Evolutionary conservation across 2,113 vertebrate species (phyloP), one percentile per base, ranked within the genome.

Genomic region (Willisornis vidua): DNA sequence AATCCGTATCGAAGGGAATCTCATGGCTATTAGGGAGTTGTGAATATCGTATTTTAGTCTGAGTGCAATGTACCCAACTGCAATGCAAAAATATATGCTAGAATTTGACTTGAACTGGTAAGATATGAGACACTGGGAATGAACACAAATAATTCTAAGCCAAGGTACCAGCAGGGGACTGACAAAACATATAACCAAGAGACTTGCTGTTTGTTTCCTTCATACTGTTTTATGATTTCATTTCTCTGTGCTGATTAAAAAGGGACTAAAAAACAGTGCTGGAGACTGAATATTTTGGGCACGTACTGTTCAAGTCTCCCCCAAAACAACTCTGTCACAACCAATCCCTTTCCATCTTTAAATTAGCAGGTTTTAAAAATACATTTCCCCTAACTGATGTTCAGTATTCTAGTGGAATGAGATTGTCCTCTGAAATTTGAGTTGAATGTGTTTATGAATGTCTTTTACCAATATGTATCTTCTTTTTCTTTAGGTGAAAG

Each of bases 241-340:
- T 95, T 96, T 96, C 93, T 94, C 90, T 80, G 65, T 87, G 81
- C 88, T 95, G 88, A 96, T 96, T 95, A 92, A 96, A 95, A 94
- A 95, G 90, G 41, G 79, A 93, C 77, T 72, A 45, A 85, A 94
- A 95, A 92, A 28, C 77, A 74, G 68, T 89, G 75, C 83, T 73
- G 51, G 78, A 93, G 65, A 84, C 66, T 41, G 72, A 92, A 24
- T 93, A 79, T 78, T 92, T 93, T 59, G 55, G 68, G 41, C 74
- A 81, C 84, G 58, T 85, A 58, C 16, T 91, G 62, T 85, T 92
- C 62, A 59, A 89, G 54, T 33, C 23, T 92, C n/a, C 73, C 70
- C 61, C 26, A 78, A 37, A 78, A 80, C 70, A 78, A 26, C 52
- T 85, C 61, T 82, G 80, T 15, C 31, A 52, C 52, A 74, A 77